Conservation (phyloP, 1,140 invertebrate species). For the Atopsyche davidsoni region DNA sequence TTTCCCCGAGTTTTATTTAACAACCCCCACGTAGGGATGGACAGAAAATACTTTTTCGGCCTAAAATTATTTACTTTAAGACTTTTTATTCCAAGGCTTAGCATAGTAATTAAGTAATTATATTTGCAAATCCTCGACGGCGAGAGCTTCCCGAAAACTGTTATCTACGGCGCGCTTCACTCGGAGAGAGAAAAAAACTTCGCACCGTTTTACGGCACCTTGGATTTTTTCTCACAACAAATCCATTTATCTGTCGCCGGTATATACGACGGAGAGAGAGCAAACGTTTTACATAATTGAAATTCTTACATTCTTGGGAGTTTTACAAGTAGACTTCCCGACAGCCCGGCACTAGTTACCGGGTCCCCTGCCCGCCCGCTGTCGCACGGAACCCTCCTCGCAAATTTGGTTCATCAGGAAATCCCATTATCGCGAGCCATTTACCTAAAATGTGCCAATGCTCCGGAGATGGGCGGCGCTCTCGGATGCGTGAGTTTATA, state of each 20-base stretch:
- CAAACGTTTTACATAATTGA: conserved; percentile 20
- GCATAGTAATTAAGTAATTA: too few species aligned
- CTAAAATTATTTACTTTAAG: too few species aligned
- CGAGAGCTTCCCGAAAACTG: too few species aligned
- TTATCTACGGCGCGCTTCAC: too few species aligned
- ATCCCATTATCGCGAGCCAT: conserved; percentile 30
- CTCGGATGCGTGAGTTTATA: conserved; percentile 6
- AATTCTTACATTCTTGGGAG: conserved; percentile 22
- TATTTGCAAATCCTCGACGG: too few species aligned
- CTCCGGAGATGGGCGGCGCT: conserved; percentile 13
- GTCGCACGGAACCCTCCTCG: background rate
- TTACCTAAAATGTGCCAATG: conserved; percentile 28
- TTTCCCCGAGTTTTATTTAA: too few species aligned
- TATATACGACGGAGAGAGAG: conserved; percentile 6
- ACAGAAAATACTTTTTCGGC: too few species aligned
- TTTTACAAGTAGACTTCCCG: conserved; percentile 13
- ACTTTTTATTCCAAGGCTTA: too few species aligned
- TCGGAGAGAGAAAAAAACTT: background rate
- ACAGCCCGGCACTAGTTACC: background rate
- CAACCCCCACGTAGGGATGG: too few species aligned
- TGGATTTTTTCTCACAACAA: conserved; percentile 16
- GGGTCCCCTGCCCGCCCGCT: background rate
- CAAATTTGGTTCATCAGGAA: conserved; percentile 30
- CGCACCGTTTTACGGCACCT: background rate
- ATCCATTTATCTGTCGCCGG: conserved; percentile 10